These are phyloP conservation scores for Halichoeres trimaculatus DNA, from an alignment of 2,113 vertebrate species.

Conservation along the genomic window DNA sequence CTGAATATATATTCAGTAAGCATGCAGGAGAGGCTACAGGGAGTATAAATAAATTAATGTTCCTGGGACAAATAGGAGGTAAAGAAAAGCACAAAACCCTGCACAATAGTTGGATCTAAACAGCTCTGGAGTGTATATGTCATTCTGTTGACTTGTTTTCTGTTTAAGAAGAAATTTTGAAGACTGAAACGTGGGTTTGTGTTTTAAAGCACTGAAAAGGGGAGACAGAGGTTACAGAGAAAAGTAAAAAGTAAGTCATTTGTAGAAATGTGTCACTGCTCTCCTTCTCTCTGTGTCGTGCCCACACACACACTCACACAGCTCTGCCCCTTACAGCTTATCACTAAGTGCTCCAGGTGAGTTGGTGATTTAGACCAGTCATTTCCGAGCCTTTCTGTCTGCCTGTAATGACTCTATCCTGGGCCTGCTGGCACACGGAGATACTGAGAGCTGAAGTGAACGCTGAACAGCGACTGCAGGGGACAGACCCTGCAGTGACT, in stretches of 20 bases:
- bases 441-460: conserved; percentile 61
- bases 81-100: not conserved
- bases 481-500: conserved; percentile 50
- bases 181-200: not conserved
- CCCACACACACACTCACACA: not conserved
- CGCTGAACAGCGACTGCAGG: conserved; percentile 47
- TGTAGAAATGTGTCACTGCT: conserved; percentile 30
- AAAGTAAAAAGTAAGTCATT: conserved; percentile 22
- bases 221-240: not conserved
- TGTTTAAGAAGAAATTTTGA: not conserved
- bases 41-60: not conserved
- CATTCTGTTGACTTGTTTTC: not conserved
- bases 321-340: conserved; percentile 51
- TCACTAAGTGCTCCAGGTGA: conserved; percentile 71
- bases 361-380: conserved; percentile 71
- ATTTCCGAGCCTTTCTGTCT: conserved; percentile 58
- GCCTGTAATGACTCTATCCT: conserved; percentile 62
- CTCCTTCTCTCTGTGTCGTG: conserved; percentile 1
- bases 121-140: not conserved
- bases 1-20: conserved; percentile 1
- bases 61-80: not conserved
- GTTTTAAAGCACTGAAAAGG: not conserved
- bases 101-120: not conserved
- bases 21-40: not conserved
- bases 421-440: conserved; percentile 61